Base-by-base conservation (phyloP, 1,140 invertebrate genomes). In the Sycobia sp. region DNA sequence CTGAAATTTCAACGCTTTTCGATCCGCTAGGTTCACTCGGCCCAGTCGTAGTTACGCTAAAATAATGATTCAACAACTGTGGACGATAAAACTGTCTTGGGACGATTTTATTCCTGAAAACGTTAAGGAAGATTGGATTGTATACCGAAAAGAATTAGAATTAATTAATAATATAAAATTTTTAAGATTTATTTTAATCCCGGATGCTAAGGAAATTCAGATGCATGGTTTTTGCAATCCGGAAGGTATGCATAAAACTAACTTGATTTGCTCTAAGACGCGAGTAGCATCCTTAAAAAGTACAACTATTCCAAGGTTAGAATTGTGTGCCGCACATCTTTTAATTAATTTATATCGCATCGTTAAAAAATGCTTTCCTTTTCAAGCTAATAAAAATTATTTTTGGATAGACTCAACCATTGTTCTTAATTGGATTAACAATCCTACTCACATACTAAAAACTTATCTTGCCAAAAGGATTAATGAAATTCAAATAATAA, bases 301-400 rank as follows among this genome's bases (percentile, higher is more conserved):
- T 8, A 44, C 69, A 0, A 68, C 78, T 3, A 74, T 81, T 32
- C 77, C 79, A 0, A 23, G 74, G 7, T 14, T 44, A 22, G 41
- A 44, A 18, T 11, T 44, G 11, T 44, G 41, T 18, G 41, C 41
- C 4, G 77, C 80, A 2, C 20, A 73, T 3, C 29, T 81, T 9
- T 66, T 74, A 4, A 64, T 68, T 20, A 49, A 32, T 7, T 11
- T 32, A 7, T 11, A 7, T 32, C 4, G 5, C 5, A 7, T 4
- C 29, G 29, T 32, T 32, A 32, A 7, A 32, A 32, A 32, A 11
- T 4, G 4, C 29, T 32, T 32, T 32, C 29, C 29, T 7, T 32
- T 32, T 32, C 4, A 32, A 32, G 11, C 11, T 4, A n/a, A 39
- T 39, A 7, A 14, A 44, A 20, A 20, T 44, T 20, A 18, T 7